Percentiles rank a stretch among this genome's conserved stretches.
Evolutionary conservation across 2,888 invertebrate species (phyloP).

Genomic region (Taenaris catops): DNA sequence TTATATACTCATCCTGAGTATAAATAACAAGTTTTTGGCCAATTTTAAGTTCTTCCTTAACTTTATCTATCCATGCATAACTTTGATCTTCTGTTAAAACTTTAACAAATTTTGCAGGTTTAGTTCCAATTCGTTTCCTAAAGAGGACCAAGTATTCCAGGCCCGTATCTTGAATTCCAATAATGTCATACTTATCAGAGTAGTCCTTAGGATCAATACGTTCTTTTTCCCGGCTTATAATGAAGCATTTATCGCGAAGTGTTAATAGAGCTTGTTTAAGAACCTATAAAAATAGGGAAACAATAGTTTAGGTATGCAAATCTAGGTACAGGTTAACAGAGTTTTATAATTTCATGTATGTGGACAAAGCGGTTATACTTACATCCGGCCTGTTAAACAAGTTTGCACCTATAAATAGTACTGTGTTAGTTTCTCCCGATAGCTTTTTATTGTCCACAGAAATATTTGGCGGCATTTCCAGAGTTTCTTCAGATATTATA

Average conservation of each 20-base stretch:
- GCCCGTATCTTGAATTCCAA: slow-evolving; percentile 67
- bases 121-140: slow-evolving; percentile 63
- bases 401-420: slow-evolving; percentile 73
- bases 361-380: slow-evolving; percentile 28
- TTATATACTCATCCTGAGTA: slow-evolving; percentile 82
- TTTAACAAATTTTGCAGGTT: slow-evolving; percentile 67
- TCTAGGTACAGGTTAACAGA: too few species aligned
- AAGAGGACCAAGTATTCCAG: slow-evolving; percentile 76
- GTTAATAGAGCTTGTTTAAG: slow-evolving; percentile 64
- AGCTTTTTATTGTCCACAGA: slow-evolving; percentile 82
- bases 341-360: too few species aligned
- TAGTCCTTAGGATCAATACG: slow-evolving; percentile 61
- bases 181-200: slow-evolving; percentile 65
- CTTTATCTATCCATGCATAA: slow-evolving; percentile 76
- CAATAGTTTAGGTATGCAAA: too few species aligned
- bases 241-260: slow-evolving; percentile 79
- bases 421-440: slow-evolving; percentile 67
- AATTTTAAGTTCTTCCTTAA: slow-evolving; percentile 59
- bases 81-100: slow-evolving; percentile 52
- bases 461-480: slow-evolving; percentile 69
- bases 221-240: slow-evolving; percentile 80
- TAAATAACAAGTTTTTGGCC: slow-evolving; percentile 82
- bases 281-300: slow-evolving; percentile 46
- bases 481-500: slow-evolving; percentile 72
- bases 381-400: slow-evolving; percentile 71